Evolutionary conservation across 30 jellyfish, hydroid and myxozoan species (phyloP), one percentile per base, ranked within the genome.

Genomic region (Turritopsis rubra): DNA sequence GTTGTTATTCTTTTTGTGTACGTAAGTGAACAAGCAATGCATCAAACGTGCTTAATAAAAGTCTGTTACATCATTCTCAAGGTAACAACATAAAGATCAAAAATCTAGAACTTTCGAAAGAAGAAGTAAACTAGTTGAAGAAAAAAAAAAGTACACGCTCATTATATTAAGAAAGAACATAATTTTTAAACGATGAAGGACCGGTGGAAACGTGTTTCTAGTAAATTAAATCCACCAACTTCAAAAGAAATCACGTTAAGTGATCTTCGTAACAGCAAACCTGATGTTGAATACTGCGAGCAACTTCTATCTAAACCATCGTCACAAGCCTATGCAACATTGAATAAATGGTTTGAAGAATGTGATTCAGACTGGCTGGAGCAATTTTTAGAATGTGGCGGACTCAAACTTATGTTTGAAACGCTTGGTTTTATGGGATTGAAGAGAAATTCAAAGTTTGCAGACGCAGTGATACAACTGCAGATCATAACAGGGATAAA

Each of bases 391-490:
- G 95, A 88, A 83, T 25, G 87, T 41, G 93, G 82, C 75, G 96
- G 92, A 29, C 86, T 92, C 52, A 86, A 85, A 25, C 29, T 87
- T 0, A 92, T 92, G 96, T 88, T 92, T 75, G 88, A 84, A 30
- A 95, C 98, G 73, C 74, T 92, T 84, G 53, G 88, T 66, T 84
- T 70, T 28, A 78, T 88, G 95, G 79, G 89, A 18, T 89, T 60
- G 52, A 82, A 92, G 52, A 73, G 87, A 29, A 75, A 71, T 85
- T 79, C 83, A 20, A 84, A 72, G 52, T 88, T 92, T 75, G 86
- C 91, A 1, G 96, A 92, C 78, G 94, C 98, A 1, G 96, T 92
- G 18, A 29, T 87, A 85, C 95, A 87, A 75, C 70, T 92, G 7
- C 95, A 92, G 65, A 53, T 92, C 71, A 86, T 75, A 7, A 81